Evolutionary conservation across 2,113 vertebrate species (phyloP), one percentile per base, ranked within the genome.

Genomic region (Capra hircus): DNA sequence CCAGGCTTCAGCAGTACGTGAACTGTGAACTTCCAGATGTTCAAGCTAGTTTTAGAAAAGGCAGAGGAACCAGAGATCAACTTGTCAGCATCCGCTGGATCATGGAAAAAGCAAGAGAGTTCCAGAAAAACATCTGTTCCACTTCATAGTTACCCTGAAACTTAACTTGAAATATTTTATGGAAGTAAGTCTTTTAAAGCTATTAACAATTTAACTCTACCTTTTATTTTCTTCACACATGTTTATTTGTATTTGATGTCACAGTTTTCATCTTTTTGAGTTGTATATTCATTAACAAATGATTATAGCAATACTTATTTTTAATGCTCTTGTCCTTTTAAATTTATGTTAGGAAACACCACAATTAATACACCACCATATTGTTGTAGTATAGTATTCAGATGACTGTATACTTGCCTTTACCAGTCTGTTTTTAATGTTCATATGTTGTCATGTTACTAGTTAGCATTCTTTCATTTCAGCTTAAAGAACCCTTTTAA

Each of bases 121-220:
- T 62, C 60, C 28, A 62, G 28, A 62, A 62, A 30, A 62, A 30
- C 28, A 62, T 14, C 28, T 62, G 6, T 89, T 55, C 55, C 36
- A 27, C 53, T 89, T 89, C 25, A 6, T 40, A 36, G 62, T 30
- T 19, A 50, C 50, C 25, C 16, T 30, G 50, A 74, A 71, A 52
- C 64, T 55, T 89, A 89, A 89, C 15, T 53, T 89, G 64, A 89
- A 89, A 89, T 36, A 55, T 43, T 40, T 80, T 78, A 48, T 45
- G 74, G 48, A 52, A 28, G 25, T 53, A 71, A 89, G 25, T 55
- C 64, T 53, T 55, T 89, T 74, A 30, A 89, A 74, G 10, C 6
- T 43, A 27, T 48, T 48, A 53, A 30, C 3, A 36, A 36, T 36
- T 67, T 52, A 80, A 55, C 50, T 89, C 64, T 19, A 28, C 48